Evolutionary conservation across 2,888 invertebrate genomes (phyloP).

Genomic region (Hypsopygia costalis): DNA sequence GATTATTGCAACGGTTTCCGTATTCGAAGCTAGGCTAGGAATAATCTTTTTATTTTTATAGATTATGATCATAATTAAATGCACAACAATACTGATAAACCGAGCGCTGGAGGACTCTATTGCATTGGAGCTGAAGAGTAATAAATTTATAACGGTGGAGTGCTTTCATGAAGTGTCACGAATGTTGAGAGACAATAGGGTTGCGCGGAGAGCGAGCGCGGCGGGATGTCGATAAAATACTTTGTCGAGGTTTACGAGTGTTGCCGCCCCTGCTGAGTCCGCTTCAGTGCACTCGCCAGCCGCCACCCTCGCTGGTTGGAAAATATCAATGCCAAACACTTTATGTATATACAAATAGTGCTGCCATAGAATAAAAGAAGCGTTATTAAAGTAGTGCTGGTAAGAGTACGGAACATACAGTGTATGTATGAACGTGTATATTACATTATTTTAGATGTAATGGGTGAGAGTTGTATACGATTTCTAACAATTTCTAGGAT

Average conservation of each 20-base stretch:
- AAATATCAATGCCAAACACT: constrained; percentile 55
- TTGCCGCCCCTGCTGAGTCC: constrained; percentile 49
- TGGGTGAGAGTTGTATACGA: too few relatives aligned
- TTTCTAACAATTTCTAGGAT: too few relatives aligned
- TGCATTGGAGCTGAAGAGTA: constrained; percentile 37
- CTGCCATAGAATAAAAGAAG: too few relatives aligned
- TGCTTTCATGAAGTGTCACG: constrained; percentile 69
- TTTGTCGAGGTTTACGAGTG: constrained; percentile 69
- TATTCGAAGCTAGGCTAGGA: constrained; percentile 46
- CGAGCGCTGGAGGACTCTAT: constrained; percentile 19
- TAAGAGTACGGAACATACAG: too few relatives aligned
- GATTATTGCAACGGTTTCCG: constrained; percentile 69
- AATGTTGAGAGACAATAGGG: constrained; percentile 67
- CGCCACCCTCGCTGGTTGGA: constrained; percentile 56
- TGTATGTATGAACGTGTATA: too few relatives aligned
- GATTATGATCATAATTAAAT: constrained; percentile 24
- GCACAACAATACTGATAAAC: constrained; percentile 17
- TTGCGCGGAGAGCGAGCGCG: constrained; percentile 36
- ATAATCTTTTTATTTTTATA: constrained; percentile 18
- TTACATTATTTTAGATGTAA: too few relatives aligned
- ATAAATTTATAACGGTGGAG: constrained; percentile 58
- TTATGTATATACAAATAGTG: constrained; percentile 10
- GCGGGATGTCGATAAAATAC: constrained; percentile 67
- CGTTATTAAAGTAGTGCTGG: too few relatives aligned
- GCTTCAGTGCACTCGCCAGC: constrained; percentile 36